Conservation (phyloP, 2,797 vertebrate genomes). For the Craterocephalus amniculus region DNA sequence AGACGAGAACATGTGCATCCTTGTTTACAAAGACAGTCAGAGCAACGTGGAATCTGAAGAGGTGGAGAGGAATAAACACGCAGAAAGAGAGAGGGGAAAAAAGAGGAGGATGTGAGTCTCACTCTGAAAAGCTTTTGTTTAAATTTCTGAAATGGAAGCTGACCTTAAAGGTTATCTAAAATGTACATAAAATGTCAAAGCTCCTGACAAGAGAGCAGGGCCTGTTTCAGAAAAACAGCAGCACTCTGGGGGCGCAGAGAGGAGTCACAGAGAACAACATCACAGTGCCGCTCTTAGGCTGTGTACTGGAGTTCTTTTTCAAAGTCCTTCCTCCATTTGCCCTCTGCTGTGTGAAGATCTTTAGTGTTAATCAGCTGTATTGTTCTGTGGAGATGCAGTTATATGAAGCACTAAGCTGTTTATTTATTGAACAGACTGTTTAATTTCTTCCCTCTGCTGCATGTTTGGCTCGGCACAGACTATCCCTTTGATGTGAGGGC, state of each 20-base stretch:
- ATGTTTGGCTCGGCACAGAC: conserved; percentile 52
- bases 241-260: conserved; percentile 53
- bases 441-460: conserved; percentile 67
- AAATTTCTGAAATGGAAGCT: conserved; percentile 62
- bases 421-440: conserved; percentile 82
- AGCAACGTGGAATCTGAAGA: conserved; percentile 26
- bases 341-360: conserved; percentile 75
- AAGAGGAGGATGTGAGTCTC: conserved; percentile 46
- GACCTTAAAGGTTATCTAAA: conserved; percentile 76
- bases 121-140: conserved; percentile 68
- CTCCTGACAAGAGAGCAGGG: conserved; percentile 59
- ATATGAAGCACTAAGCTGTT: conserved; percentile 79
- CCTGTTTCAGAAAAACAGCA: conserved; percentile 55
- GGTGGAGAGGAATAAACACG: conserved; percentile 20
- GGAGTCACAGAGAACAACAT: conserved; percentile 62
- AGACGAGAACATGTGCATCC: conserved; percentile 50
- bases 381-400: conserved; percentile 73
- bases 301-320: conserved; percentile 52
- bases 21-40: conserved; percentile 8
- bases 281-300: conserved; percentile 50
- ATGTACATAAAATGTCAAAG: conserved; percentile 75
- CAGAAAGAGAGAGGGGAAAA: conserved; percentile 13
- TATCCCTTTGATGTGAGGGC: conserved; percentile 65
- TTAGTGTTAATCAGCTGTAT: conserved; percentile 76
- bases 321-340: conserved; percentile 72